Conservation (phyloP, 35 echinoderm and acorn worm species). For the Lytechinus variegatus region DNA sequence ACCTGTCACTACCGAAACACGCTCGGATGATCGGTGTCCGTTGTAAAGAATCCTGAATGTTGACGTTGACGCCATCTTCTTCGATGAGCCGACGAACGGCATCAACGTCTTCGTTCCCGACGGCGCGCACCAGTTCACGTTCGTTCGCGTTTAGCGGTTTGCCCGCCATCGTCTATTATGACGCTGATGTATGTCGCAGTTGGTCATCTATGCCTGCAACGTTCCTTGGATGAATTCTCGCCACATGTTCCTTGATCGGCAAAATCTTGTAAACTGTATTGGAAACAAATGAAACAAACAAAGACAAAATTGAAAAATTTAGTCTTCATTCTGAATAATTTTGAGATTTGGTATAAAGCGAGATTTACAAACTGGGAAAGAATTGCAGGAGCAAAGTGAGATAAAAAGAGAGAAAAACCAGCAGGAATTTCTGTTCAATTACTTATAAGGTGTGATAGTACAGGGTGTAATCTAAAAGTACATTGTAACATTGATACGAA, state of each 20-base stretch:
- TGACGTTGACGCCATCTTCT: slow-evolving; percentile 74
- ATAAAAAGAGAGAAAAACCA: no score
- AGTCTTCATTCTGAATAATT: no score
- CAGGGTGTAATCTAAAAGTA: no score
- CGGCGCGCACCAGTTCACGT: slow-evolving; percentile 63
- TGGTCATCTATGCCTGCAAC: not conserved
- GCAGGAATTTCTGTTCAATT: no score
- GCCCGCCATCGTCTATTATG: not conserved
- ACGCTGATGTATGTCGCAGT: not conserved
- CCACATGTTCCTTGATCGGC: not conserved
- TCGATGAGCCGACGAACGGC: slow-evolving; percentile 58
- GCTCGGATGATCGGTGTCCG: slow-evolving; percentile 74
- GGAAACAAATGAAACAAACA: not conserved
- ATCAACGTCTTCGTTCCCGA: slow-evolving; percentile 68
- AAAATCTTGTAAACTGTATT: not conserved
- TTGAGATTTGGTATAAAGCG: no score
- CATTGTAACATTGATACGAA: no score
- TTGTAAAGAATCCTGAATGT: slow-evolving; percentile 77
- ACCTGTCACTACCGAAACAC: slow-evolving; percentile 48
- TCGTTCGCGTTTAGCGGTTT: slow-evolving; percentile 66
- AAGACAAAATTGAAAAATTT: no score
- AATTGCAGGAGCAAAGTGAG: no score
- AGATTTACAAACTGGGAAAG: no score
- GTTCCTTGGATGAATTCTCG: not conserved
- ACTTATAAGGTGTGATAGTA: no score